Percentiles rank a stretch among this genome's conserved stretches.
Evolutionary conservation across 2,888 invertebrate species (phyloP).

Genomic region (Drosophila anomelani): DNA sequence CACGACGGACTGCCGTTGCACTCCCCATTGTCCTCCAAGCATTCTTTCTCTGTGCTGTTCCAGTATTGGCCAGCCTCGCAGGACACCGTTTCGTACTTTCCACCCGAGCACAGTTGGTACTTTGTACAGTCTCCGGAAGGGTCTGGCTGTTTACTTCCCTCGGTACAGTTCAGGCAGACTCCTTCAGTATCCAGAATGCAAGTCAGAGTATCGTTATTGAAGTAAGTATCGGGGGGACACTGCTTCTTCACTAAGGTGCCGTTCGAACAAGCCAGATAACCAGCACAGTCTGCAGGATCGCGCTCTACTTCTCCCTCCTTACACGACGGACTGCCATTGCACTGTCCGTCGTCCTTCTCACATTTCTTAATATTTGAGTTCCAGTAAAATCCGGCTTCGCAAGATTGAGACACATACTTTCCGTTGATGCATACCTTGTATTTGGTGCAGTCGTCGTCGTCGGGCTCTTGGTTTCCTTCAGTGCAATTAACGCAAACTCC

Average conservation of each 20-base stretch:
- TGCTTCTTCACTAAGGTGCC: slow-evolving; percentile 9
- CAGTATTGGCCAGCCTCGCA: slow-evolving; percentile 17
- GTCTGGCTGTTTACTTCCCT: slow-evolving; percentile 18
- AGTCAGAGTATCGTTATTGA: not conserved
- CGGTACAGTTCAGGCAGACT: slow-evolving; percentile 34
- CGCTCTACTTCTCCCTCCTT: slow-evolving; percentile 16
- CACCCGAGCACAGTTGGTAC: slow-evolving; percentile 30
- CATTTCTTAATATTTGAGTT: not conserved
- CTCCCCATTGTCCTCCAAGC: slow-evolving; percentile 35
- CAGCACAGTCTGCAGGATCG: slow-evolving; percentile 52
- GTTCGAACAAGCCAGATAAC: slow-evolving; percentile 42
- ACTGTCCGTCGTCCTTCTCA: slow-evolving; percentile 41
- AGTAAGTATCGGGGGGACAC: slow-evolving; percentile 20
- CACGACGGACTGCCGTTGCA: slow-evolving; percentile 45
- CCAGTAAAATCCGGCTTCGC: slow-evolving; percentile 13
- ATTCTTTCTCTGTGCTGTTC: not conserved
- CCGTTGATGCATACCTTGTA: slow-evolving; percentile 31
- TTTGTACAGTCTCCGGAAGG: slow-evolving; percentile 28
- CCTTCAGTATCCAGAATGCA: slow-evolving; percentile 27
- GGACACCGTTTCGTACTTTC: slow-evolving; percentile 15
- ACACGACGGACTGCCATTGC: slow-evolving; percentile 39
- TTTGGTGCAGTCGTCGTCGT: slow-evolving; percentile 30
- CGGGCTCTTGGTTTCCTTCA: slow-evolving; percentile 24
- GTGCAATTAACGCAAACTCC: slow-evolving; percentile 41
- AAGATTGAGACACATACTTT: slow-evolving; percentile 14